phyloP scores from a whole-genome alignment of 2,797 vertebrate species.

The Macroramphosus scolopax region DNA sequence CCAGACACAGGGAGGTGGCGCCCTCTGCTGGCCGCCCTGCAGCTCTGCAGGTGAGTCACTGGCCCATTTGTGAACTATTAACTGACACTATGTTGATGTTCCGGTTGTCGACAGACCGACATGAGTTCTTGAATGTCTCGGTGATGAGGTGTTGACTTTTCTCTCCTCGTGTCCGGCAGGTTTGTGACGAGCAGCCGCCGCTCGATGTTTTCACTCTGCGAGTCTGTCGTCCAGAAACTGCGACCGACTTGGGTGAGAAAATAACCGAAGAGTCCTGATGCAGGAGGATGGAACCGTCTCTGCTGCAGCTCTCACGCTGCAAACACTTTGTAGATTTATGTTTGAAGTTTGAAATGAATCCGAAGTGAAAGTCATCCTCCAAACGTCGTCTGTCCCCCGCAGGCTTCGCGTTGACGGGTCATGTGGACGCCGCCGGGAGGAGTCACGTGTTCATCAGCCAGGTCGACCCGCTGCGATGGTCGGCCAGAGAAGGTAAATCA shows the following conservation, averaged over 20 bases:
- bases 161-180: conserved; percentile 50
- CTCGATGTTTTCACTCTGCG: conserved; percentile 44
- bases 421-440: conserved; percentile 78
- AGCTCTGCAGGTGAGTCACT: conserved; percentile 32
- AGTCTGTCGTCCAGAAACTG: conserved; percentile 43
- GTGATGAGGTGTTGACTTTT: not conserved
- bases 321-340: no score
- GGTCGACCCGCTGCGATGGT: conserved; percentile 82
- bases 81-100: no score
- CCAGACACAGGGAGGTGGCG: conserved; percentile 10
- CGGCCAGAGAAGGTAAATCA: conserved; percentile 79
- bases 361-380: no score
- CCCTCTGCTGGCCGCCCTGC: conserved; percentile 32
- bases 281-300: no score
- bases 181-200: conserved; percentile 76
- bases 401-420: conserved; percentile 89
- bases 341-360: no score
- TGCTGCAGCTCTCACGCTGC: no score
- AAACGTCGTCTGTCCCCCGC: not conserved
- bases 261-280: no score
- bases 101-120: no score
- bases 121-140: no score
- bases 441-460: conserved; percentile 86
- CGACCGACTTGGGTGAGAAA: conserved; percentile 68
- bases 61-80: no score